phyloP scores from a whole-genome alignment of 2,888 invertebrate species.

The Anoncus sp. region DNA sequence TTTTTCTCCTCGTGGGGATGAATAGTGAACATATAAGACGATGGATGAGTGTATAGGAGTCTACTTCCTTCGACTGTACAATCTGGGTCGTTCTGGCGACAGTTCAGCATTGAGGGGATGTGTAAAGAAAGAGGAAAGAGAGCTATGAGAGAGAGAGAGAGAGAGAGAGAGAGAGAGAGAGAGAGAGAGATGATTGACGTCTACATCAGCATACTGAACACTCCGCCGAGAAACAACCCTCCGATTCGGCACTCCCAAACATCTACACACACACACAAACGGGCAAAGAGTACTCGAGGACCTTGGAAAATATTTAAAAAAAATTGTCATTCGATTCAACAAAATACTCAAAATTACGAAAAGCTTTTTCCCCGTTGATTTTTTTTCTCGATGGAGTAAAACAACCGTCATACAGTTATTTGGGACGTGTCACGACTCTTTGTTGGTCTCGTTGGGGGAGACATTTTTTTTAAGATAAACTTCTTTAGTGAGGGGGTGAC shows the following conservation, averaged over 20 bases:
- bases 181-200: slow-evolving; percentile 2
- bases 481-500: too few species aligned
- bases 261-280: background rate
- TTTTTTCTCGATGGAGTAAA: background rate
- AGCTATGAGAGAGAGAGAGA: background rate
- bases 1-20: slow-evolving; percentile 3
- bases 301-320: too few species aligned
- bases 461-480: too few species aligned
- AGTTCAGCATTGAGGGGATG: slow-evolving; percentile 1
- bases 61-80: slow-evolving; percentile 15
- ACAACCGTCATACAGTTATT: too few species aligned
- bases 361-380: slow-evolving; percentile 12
- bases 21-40: slow-evolving; percentile 8
- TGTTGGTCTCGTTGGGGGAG: too few species aligned
- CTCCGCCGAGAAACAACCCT: slow-evolving; percentile 3
- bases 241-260: background rate
- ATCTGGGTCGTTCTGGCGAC: slow-evolving; percentile 34
- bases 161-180: slow-evolving; percentile 3
- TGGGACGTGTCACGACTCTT: too few species aligned
- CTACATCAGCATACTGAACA: background rate
- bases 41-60: slow-evolving; percentile 6
- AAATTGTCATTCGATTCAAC: too few species aligned
- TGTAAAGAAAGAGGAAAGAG: background rate
- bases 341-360: slow-evolving; percentile 6
- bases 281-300: background rate